phyloP scores from a whole-genome alignment of 2,113 vertebrate genomes.

The Oryzias javanicus region DNA sequence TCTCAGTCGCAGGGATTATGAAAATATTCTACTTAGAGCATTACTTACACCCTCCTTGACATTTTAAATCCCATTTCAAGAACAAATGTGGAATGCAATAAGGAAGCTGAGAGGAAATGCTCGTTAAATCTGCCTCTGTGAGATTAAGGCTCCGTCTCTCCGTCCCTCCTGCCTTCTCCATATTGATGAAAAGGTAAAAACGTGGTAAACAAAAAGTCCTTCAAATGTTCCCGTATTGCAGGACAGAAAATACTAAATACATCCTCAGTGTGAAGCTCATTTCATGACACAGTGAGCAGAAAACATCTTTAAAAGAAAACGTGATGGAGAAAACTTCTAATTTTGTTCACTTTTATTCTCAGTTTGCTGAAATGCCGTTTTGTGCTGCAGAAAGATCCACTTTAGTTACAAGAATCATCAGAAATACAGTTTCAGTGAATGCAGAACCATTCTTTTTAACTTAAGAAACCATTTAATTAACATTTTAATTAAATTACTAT shows the following conservation, averaged over 20 bases:
- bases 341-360: too few relatives aligned
- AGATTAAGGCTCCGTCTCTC: constrained; percentile 63
- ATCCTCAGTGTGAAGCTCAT: not conserved
- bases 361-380: too few relatives aligned
- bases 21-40: constrained; percentile 69
- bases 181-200: constrained; percentile 63
- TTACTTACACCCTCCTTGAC: constrained; percentile 73
- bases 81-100: constrained; percentile 73
- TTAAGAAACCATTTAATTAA: too few relatives aligned
- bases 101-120: constrained; percentile 48
- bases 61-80: constrained; percentile 76
- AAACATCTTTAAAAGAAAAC: not conserved
- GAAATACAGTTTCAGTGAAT: too few relatives aligned
- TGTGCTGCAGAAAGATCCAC: too few relatives aligned
- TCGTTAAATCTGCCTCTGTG: constrained; percentile 63
- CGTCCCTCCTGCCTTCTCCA: constrained; percentile 10
- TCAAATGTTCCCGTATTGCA: constrained; percentile 48
- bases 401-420: too few relatives aligned
- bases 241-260: constrained; percentile 1
- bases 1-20: constrained; percentile 66
- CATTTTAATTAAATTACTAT: too few relatives aligned
- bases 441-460: too few relatives aligned
- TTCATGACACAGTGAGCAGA: not conserved
- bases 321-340: too few relatives aligned
- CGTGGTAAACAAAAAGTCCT: constrained; percentile 64